These are phyloP conservation scores for Nesoenas mayeri DNA, from an alignment of 2,113 vertebrate genomes.

Conservation along the genomic window DNA sequence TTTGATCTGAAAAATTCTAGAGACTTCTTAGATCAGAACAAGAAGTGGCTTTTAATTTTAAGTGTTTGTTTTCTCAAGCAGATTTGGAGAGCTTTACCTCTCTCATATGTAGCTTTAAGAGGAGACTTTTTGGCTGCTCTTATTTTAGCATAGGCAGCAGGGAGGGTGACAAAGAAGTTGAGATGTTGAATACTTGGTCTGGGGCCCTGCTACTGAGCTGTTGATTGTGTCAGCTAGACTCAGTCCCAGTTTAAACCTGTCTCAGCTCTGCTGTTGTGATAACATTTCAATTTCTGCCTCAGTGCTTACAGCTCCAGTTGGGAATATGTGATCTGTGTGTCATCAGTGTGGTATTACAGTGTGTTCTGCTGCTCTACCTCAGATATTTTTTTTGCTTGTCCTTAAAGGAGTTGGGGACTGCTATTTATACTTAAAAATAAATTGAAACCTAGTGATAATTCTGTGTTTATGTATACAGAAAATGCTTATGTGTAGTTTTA, in stretches of 20 bases:
- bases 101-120: not conserved
- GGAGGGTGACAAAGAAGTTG: not conserved
- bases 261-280: not conserved
- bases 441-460: not conserved
- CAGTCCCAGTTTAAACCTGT: not conserved
- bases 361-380: not conserved
- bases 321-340: not conserved
- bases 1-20: not conserved
- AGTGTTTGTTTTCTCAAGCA: not conserved
- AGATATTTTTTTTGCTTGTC: not conserved
- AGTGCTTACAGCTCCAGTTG: not conserved
- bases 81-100: not conserved
- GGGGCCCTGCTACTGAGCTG: not conserved
- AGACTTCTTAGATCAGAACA: not conserved
- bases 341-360: not conserved
- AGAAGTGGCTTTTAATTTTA: not conserved
- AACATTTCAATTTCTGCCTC: not conserved
- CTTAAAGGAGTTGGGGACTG: not conserved
- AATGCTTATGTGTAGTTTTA: not conserved
- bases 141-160: not conserved
- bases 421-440: not conserved
- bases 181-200: not conserved
- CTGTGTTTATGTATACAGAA: not conserved
- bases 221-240: not conserved
- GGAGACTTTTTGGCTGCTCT: not conserved